These are phyloP conservation scores for Atherinosoma microstoma DNA, from an alignment of 2,797 vertebrate genomes.

Conservation along the genomic window DNA sequence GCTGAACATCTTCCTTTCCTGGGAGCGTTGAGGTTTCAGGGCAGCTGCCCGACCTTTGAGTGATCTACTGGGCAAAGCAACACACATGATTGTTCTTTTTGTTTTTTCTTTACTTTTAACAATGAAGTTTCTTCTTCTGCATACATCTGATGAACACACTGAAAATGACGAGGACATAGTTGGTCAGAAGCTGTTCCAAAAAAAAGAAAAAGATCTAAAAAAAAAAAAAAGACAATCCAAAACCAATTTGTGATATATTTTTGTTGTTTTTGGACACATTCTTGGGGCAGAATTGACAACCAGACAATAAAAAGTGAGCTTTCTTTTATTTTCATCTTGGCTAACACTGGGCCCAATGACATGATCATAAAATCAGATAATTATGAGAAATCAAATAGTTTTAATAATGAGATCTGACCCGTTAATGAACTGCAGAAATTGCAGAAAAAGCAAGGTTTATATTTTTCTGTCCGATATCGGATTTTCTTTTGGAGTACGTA, in stretches of 20 bases:
- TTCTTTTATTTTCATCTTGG: neutral
- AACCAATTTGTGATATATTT: neutral
- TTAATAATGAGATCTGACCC: too few relatives aligned
- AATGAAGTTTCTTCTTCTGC: neutral
- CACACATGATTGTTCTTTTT: neutral
- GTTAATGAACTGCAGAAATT: too few relatives aligned
- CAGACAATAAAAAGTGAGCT: neutral
- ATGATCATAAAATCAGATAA: too few relatives aligned
- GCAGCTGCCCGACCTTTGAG: slow-evolving; percentile 53
- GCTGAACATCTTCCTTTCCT: slow-evolving; percentile 49
- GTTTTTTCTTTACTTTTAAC: slow-evolving; percentile 4
- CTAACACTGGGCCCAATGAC: too few relatives aligned
- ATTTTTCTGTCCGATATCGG: too few relatives aligned
- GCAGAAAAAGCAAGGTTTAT: too few relatives aligned
- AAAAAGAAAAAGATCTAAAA: neutral
- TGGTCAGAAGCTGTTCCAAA: neutral
- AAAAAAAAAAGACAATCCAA: neutral
- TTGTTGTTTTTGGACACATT: neutral
- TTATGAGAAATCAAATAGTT: too few relatives aligned
- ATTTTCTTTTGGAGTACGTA: too few relatives aligned
- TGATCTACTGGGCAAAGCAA: slow-evolving; percentile 47
- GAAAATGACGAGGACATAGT: neutral
- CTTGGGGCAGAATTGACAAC: slow-evolving; percentile 1
- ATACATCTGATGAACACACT: neutral
- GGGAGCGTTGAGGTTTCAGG: slow-evolving; percentile 31